Conservation (phyloP, 2,797 vertebrate genomes). For the Lepilemur ruficaudatus region DNA sequence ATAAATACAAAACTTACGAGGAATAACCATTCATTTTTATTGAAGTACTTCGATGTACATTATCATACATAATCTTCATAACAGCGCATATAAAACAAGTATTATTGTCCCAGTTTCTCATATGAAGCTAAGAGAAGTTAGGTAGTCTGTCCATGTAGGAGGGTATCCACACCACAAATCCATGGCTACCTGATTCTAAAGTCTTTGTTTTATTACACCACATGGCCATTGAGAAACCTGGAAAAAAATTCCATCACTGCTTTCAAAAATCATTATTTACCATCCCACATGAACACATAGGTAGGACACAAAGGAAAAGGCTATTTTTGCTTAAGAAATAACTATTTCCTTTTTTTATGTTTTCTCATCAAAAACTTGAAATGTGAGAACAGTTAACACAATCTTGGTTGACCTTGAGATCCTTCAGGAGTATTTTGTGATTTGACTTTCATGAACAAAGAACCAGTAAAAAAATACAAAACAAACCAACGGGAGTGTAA, state of each 20-base stretch:
- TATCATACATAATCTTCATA: not conserved
- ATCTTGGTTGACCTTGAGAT: not conserved
- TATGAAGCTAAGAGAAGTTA: not conserved
- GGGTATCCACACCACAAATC: not conserved
- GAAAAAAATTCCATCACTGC: not conserved
- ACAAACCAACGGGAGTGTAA: not conserved
- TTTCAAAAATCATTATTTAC: slow-evolving; percentile 53
- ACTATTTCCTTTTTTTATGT: slow-evolving; percentile 42
- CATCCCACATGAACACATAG: not conserved
- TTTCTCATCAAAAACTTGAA: slow-evolving; percentile 55
- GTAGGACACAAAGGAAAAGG: not conserved
- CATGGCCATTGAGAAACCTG: not conserved
- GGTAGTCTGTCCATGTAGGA: not conserved
- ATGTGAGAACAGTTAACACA: slow-evolving; percentile 36
- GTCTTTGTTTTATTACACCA: not conserved
- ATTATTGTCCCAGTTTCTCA: not conserved
- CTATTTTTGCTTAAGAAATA: slow-evolving; percentile 30
- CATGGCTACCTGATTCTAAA: not conserved
- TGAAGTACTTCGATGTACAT: not conserved
- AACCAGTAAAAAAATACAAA: slow-evolving; percentile 14
- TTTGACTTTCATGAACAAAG: slow-evolving; percentile 63
- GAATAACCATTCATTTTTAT: not conserved
- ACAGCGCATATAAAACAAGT: not conserved
- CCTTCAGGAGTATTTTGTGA: slow-evolving; percentile 24
- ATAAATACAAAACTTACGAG: not conserved